A percentile compares a stretch with the other conserved stretches of the same genome.
phyloP scores from a whole-genome alignment of 2,888 invertebrate genomes.

The Antitype chi region DNA sequence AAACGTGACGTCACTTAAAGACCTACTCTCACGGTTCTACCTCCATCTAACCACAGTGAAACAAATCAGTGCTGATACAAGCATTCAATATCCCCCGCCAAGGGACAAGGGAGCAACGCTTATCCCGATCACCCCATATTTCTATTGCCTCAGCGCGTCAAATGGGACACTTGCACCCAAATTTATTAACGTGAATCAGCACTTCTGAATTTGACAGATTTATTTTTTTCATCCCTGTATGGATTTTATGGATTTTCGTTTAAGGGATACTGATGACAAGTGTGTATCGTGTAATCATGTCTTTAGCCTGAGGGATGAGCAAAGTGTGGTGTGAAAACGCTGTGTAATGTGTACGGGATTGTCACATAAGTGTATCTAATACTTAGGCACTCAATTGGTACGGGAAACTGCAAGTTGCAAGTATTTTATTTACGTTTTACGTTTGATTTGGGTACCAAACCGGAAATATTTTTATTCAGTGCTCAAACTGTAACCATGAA shows the following conservation, averaged over 20 bases:
- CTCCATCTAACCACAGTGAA: conserved; percentile 30
- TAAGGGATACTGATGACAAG: conserved; percentile 51
- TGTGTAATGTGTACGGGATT: conserved; percentile 18
- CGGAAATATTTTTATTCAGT: no score
- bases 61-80: conserved; percentile 65
- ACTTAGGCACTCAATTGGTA: neutral
- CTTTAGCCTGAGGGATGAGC: conserved; percentile 40
- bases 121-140: conserved; percentile 66
- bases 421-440: neutral
- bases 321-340: conserved; percentile 33
- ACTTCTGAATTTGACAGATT: conserved; percentile 66
- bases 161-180: conserved; percentile 64
- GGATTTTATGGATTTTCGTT: conserved; percentile 67
- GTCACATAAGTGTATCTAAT: conserved; percentile 6
- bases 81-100: conserved; percentile 62
- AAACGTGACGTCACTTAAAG: conserved; percentile 43
- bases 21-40: neutral
- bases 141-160: conserved; percentile 67
- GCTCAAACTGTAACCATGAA: no score
- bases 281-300: conserved; percentile 48
- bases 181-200: conserved; percentile 71
- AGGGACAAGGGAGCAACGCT: conserved; percentile 57
- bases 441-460: no score
- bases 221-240: conserved; percentile 61
- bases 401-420: neutral